Evolutionary conservation across 2,113 vertebrate genomes (phyloP), one percentile per base, ranked within the genome.

Genomic region (Labeo rohita): DNA sequence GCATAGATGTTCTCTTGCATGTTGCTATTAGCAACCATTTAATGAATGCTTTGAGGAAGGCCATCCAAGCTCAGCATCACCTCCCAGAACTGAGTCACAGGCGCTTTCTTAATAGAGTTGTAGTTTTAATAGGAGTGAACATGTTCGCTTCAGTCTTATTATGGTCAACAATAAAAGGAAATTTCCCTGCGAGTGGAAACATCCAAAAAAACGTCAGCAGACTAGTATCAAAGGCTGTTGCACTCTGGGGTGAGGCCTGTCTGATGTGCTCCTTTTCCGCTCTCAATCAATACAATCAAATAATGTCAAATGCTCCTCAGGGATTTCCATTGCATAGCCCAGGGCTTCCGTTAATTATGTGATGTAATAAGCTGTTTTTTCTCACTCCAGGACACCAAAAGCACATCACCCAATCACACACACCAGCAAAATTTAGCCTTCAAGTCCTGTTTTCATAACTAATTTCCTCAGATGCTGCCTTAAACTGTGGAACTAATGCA

Each of bases 11-110:
- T 84, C 94, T 94, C 90, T 92, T 84, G 85, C 82, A 93, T 70
- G 95, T 96, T 97, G 95, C 95, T 94, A 93, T 89, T 97, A 94
- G 96, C 96, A 97, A 96, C 95, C 92, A 43, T 93, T 92, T 91
- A 90, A 92, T 91, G 90, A 95, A 95, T 93, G 92, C 91, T 87
- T 91, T 79, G 89, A 92, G 92, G 91, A 80, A 82, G 78, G 61
- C 84, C 93, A 89, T 94, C 89, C 91, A 87, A 81, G 85, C 80
- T 86, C 75, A 52, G 84, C 74, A 68, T 83, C 84, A 84, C 84
- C 84, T 81, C 72, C 72, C 54, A 63, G 49, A 86, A 68, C 82
- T 63, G 76, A 75, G 80, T 79, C 87, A 78, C 65, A 43, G 8
- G 21, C 68, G 75, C 65, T 49, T 49, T 74, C 23, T 50, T 54